Evolutionary conservation across 1,140 invertebrate genomes (phyloP).

Genomic region (Oppia nitens): DNA sequence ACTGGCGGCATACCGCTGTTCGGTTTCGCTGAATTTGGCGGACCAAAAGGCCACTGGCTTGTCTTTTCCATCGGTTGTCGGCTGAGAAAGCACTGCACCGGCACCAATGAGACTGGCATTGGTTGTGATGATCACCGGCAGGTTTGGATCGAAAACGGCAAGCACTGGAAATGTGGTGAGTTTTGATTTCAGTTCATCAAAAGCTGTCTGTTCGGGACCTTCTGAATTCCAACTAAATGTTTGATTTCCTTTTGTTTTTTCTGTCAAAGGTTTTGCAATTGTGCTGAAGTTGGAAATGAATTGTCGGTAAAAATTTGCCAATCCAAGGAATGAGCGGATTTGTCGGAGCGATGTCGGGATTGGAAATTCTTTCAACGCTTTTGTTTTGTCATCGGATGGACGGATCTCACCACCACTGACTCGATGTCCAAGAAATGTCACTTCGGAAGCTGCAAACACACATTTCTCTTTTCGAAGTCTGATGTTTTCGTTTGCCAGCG

Average conservation of each 20-base stretch:
- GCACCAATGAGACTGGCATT: slow-evolving; percentile 17
- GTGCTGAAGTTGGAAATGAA: slow-evolving; percentile 12
- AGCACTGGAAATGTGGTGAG: slow-evolving; percentile 19
- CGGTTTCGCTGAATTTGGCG: slow-evolving; percentile 7
- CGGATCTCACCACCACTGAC: slow-evolving; percentile 10
- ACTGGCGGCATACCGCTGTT: slow-evolving; percentile 19
- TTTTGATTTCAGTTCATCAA: slow-evolving; percentile 27
- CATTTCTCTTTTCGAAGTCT: slow-evolving; percentile 23
- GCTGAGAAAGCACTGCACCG: slow-evolving; percentile 16
- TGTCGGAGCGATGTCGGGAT: slow-evolving; percentile 24
- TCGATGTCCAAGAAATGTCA: slow-evolving; percentile 12
- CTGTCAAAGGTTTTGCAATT: slow-evolving; percentile 6
- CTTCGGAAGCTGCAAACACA: not conserved
- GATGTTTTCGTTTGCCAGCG: slow-evolving; percentile 23
- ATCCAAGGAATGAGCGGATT: slow-evolving; percentile 26
- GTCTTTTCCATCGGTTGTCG: slow-evolving; percentile 9
- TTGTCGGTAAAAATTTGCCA: slow-evolving; percentile 27
- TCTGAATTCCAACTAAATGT: slow-evolving; percentile 19
- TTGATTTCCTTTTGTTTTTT: slow-evolving; percentile 8
- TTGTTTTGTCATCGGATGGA: slow-evolving; percentile 4
- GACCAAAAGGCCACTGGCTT: slow-evolving; percentile 17
- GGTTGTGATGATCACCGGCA: slow-evolving; percentile 8
- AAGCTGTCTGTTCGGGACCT: slow-evolving; percentile 22
- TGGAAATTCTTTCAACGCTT: slow-evolving; percentile 15
- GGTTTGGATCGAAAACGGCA: slow-evolving; percentile 2